These are phyloP conservation scores for Muschampia plurimacula DNA, from an alignment of 2,888 invertebrate genomes.

Conservation along the genomic window DNA sequence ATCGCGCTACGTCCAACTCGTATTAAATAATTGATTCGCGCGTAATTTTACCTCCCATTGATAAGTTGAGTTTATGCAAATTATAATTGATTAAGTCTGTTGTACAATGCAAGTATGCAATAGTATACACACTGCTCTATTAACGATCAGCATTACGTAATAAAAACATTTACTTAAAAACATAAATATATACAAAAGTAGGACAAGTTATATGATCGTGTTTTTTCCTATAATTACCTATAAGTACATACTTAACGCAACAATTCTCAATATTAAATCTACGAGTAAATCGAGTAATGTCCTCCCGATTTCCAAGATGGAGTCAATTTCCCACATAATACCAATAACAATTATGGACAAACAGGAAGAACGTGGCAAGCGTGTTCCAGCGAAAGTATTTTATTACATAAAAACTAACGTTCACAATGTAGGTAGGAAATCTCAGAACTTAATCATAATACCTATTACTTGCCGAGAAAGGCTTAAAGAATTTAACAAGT, in stretches of 20 bases:
- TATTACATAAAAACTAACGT: constrained; percentile 34
- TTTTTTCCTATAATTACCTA: too few relatives aligned
- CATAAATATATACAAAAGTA: too few relatives aligned
- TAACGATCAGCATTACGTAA: too few relatives aligned
- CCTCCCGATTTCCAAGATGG: too few relatives aligned
- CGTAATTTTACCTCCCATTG: not conserved
- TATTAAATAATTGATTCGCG: not conserved
- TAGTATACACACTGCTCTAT: not conserved
- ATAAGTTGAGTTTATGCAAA: not conserved
- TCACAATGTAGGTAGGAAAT: constrained; percentile 28
- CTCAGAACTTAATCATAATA: constrained; percentile 34
- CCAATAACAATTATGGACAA: constrained; percentile 34
- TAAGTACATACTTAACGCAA: too few relatives aligned
- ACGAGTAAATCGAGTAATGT: too few relatives aligned
- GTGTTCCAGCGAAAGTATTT: constrained; percentile 35
- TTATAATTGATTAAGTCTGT: too few relatives aligned
- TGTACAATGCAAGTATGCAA: not conserved
- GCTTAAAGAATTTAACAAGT: constrained; percentile 15
- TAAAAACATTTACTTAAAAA: too few relatives aligned
- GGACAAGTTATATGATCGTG: too few relatives aligned
- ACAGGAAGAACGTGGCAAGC: constrained; percentile 32
- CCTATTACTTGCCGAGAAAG: constrained; percentile 13
- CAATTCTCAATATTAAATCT: not conserved
- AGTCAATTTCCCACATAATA: constrained; percentile 24
- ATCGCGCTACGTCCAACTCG: not conserved